Evolutionary conservation across 2,113 vertebrate species (phyloP), one percentile per base, ranked within the genome.

Genomic region (Globicephala melas): DNA sequence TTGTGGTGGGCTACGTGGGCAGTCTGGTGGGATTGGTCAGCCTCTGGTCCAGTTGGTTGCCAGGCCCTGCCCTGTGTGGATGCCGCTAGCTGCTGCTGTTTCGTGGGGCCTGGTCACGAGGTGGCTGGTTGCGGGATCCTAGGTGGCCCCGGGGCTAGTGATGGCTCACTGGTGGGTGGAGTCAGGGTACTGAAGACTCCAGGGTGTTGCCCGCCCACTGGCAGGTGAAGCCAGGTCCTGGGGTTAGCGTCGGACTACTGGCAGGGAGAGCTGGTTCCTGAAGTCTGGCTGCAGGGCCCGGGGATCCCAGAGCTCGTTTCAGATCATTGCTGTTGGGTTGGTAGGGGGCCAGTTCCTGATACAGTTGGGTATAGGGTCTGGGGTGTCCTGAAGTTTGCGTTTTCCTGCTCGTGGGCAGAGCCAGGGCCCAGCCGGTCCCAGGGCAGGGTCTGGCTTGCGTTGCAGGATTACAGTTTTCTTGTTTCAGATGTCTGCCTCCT

Each of bases 101-200:
- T 14, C 8, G 12, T 0, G 0, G 33, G 53, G 33, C 12, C 50
- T 80, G 33, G 7, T 5, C 21, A 55, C 2, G 33, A 58, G 21
- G 77, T 80, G 77, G 50, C 77, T 80, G 0, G 0, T 18, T 36
- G 2, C 2, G 50, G 50, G 50, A 58, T 58, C 33, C 50, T 25
- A 55, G 33, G 21, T 21, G 3, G 6, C 20, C 33, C 11, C 0
- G 13, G 33, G 77, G 50, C 77, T 36, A 58, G 50, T 80, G 50
- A 21, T 80, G 77, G 10, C 76, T n/a, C 47, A 53, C 18, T 55
- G 47, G 47, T 79, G 18, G 41, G 33, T 31, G 33, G 77, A 25
- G 77, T 80, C 77, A 80, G 77, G 33, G 63, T 8, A 2, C 26
- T 6, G 12, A 65, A 65, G 63, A 65, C 63, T 31, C 63, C 25